These are phyloP conservation scores for Lamellibrachia luymesi DNA, from an alignment of 1,140 invertebrate genomes.

Conservation along the genomic window DNA sequence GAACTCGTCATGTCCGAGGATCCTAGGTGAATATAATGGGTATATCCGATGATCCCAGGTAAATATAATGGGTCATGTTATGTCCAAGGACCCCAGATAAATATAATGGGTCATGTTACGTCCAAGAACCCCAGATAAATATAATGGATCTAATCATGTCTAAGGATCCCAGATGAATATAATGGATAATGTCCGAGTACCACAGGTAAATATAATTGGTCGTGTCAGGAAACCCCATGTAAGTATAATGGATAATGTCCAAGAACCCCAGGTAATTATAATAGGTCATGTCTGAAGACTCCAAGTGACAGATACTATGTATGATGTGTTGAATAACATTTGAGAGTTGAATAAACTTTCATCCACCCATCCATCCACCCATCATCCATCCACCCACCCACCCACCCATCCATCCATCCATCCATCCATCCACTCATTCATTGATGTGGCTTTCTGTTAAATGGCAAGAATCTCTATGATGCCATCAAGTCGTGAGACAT, in stretches of 20 bases:
- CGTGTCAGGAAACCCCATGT: not conserved
- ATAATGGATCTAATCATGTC: not conserved
- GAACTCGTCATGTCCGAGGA: conserved; percentile 63
- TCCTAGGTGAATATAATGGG: conserved; percentile 63
- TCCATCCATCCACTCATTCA: no score
- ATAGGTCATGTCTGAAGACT: not conserved
- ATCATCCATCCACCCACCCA: no score
- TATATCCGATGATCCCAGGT: not conserved
- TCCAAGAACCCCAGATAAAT: conserved; percentile 54
- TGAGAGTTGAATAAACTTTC: no score
- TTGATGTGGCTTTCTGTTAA: no score
- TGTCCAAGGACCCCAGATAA: not conserved
- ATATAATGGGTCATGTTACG: conserved; percentile 17
- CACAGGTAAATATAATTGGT: not conserved
- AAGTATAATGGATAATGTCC: not conserved
- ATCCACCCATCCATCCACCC: no score
- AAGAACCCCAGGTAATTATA: not conserved
- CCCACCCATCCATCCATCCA: no score
- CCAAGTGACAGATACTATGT: not conserved
- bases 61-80: not conserved
- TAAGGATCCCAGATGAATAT: not conserved
- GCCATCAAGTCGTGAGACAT: no score
- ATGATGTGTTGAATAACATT: no score
- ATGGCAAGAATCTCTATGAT: no score
- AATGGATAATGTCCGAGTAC: not conserved